A percentile compares a stretch with the other conserved stretches of the same genome.
Evolutionary conservation across 1,140 invertebrate species (phyloP).

Genomic region (Caenorhabditis remanei): DNA sequence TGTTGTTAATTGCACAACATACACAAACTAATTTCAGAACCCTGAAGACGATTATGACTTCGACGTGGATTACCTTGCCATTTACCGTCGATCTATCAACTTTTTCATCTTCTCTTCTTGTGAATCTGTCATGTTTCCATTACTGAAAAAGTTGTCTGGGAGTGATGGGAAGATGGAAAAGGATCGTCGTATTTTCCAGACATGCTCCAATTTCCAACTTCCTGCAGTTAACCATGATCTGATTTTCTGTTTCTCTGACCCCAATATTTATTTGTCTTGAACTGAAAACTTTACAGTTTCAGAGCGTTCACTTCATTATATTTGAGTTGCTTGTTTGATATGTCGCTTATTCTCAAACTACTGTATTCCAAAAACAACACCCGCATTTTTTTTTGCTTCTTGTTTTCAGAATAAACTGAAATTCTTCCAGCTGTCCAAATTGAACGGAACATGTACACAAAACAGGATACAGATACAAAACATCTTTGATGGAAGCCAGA

Average conservation of each 20-base stretch:
- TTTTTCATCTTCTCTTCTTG: constrained; percentile 45
- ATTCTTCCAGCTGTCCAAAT: background rate
- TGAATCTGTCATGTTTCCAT: constrained; percentile 20
- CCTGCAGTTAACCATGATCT: constrained; percentile 31
- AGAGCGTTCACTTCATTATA: background rate
- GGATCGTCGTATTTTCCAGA: constrained; percentile 24
- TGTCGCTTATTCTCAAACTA: too few species aligned
- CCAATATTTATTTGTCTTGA: constrained; percentile 6
- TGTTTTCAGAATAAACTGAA: background rate
- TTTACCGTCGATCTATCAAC: constrained; percentile 44
- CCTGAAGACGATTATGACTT: constrained; percentile 59
- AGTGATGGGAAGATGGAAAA: constrained; percentile 15
- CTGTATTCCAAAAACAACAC: too few species aligned
- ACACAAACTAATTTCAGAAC: constrained; percentile 41
- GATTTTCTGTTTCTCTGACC: background rate
- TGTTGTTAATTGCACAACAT: too few species aligned
- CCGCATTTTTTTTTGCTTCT: background rate
- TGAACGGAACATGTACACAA: background rate
- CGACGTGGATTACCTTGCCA: constrained; percentile 51
- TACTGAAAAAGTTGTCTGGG: constrained; percentile 45
- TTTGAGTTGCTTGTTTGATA: too few species aligned
- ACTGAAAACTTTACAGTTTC: too few species aligned
- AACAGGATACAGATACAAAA: background rate
- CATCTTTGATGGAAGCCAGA: background rate
- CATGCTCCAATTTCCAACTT: constrained; percentile 24